phyloP scores from a whole-genome alignment of 1,140 invertebrate species.

The Eurosta solidaginis region DNA sequence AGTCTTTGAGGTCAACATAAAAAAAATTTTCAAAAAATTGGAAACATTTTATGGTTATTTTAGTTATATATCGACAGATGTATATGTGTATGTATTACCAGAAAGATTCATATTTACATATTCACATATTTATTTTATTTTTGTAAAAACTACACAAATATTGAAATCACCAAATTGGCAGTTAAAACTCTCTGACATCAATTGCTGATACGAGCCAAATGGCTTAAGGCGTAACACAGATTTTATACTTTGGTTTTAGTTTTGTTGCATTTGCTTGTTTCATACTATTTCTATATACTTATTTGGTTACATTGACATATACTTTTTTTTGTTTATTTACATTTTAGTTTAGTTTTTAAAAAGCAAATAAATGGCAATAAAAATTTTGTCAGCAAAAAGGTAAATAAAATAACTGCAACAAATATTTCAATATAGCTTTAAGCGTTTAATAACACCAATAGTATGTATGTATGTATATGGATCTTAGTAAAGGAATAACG shows the following conservation, averaged over 20 bases:
- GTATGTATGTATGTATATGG: background rate
- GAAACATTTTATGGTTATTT: too few species aligned
- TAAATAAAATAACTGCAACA: background rate
- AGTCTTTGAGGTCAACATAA: too few species aligned
- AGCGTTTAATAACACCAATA: background rate
- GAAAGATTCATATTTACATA: background rate
- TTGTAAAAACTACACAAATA: constrained; percentile 3
- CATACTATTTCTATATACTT: background rate
- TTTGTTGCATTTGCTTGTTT: background rate
- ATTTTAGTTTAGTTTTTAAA: background rate
- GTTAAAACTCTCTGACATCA: background rate
- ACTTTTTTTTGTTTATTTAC: background rate
- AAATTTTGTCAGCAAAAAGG: background rate
- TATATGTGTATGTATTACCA: background rate
- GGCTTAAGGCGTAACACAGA: background rate
- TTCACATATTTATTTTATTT: background rate
- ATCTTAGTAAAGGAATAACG: too few species aligned
- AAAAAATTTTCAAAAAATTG: too few species aligned
- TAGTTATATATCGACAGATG: too few species aligned
- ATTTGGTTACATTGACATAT: background rate
- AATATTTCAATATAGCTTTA: background rate
- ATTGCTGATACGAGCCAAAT: background rate
- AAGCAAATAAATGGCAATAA: constrained; percentile 1
- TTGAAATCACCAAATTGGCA: constrained; percentile 10
- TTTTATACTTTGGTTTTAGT: background rate